Evolutionary conservation across 1,140 invertebrate species (phyloP).

Genomic region (Linepithema humile): DNA sequence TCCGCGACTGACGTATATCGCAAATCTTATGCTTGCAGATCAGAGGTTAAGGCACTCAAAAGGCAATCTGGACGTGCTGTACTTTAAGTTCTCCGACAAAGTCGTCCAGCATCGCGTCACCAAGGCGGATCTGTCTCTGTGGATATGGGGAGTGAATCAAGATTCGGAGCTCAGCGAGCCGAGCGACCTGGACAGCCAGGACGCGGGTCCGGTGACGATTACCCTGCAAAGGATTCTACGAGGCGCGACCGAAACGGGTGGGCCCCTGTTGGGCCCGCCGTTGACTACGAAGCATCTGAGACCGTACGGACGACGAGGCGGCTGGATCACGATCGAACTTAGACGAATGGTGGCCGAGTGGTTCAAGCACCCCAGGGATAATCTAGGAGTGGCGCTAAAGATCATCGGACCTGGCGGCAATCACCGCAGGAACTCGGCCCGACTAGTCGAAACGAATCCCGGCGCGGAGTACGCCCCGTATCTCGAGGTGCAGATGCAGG

Average conservation of each 20-base stretch:
- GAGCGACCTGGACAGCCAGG: slow-evolving; percentile 56
- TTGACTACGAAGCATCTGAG: slow-evolving; percentile 80
- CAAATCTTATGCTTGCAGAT: slow-evolving; percentile 77
- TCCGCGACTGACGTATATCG: background rate
- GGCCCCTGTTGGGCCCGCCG: slow-evolving; percentile 75
- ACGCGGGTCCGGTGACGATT: slow-evolving; percentile 75
- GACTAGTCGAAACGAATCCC: slow-evolving; percentile 81
- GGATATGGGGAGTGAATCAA: slow-evolving; percentile 79
- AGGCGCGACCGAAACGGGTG: slow-evolving; percentile 72
- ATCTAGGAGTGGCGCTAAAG: slow-evolving; percentile 90
- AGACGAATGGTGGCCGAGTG: slow-evolving; percentile 91
- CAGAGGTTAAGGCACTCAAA: slow-evolving; percentile 83
- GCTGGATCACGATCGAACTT: slow-evolving; percentile 91
- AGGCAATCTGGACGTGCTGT: slow-evolving; percentile 82
- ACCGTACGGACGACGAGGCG: slow-evolving; percentile 84
- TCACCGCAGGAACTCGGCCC: slow-evolving; percentile 71
- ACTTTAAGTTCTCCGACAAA: slow-evolving; percentile 86
- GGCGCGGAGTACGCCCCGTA: slow-evolving; percentile 81
- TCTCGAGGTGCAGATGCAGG: slow-evolving; percentile 93
- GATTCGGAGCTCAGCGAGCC: slow-evolving; percentile 57
- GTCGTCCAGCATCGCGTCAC: slow-evolving; percentile 84
- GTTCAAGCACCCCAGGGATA: slow-evolving; percentile 89
- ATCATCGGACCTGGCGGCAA: slow-evolving; percentile 78
- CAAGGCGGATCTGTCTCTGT: slow-evolving; percentile 85
- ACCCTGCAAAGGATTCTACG: slow-evolving; percentile 81